Percentiles rank a stretch among this genome's conserved stretches.
phyloP scores from a whole-genome alignment of 2,888 invertebrate genomes.

The Seira ritae region DNA sequence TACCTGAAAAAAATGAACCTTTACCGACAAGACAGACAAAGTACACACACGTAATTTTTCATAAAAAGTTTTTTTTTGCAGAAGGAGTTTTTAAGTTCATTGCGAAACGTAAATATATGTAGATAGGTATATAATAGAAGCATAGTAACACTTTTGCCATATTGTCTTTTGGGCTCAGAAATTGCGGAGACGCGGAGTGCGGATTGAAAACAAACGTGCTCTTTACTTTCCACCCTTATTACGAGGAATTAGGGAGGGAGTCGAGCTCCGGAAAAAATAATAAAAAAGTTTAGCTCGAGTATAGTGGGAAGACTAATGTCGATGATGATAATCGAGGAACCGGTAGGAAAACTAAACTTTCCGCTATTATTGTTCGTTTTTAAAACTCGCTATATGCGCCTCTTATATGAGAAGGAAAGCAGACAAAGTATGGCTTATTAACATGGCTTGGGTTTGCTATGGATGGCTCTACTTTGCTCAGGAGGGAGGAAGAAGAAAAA shows the following conservation, averaged over 20 bases:
- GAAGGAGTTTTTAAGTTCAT: neutral
- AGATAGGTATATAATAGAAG: no score
- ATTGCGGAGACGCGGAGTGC: neutral
- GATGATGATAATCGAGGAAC: neutral
- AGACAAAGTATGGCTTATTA: no score
- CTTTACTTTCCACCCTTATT: neutral
- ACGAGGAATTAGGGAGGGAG: neutral
- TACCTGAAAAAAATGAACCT: neutral
- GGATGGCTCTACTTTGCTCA: no score
- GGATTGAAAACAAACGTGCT: neutral
- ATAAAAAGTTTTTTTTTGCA: constrained; percentile 8
- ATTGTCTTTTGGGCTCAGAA: neutral
- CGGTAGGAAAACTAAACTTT: no score
- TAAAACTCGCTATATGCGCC: neutral
- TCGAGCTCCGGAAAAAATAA: no score
- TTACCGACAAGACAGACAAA: neutral
- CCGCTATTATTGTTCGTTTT: neutral
- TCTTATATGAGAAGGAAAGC: no score
- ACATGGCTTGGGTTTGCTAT: no score
- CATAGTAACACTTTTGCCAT: no score
- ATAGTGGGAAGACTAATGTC: neutral
- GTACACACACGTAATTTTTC: constrained; percentile 25
- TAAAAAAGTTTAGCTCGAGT: neutral
- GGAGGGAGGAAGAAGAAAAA: no score
- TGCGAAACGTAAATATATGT: neutral